Conservation (phyloP, 2,888 invertebrate species). For the Eristalis intricaria region DNA sequence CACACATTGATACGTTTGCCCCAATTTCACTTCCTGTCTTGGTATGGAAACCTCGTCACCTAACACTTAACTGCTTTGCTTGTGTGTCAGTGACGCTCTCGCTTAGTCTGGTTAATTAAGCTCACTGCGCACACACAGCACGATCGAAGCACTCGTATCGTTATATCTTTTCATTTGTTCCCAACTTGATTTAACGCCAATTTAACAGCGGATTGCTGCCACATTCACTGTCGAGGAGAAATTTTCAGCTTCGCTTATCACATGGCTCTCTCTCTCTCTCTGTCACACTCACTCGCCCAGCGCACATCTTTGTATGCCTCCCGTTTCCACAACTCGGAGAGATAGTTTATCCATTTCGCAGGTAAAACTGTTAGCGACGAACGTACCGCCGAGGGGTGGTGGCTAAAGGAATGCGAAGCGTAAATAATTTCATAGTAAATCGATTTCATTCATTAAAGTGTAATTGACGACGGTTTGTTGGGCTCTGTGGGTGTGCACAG, state of each 20-base stretch:
- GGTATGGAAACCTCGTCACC: background rate
- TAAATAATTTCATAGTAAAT: constrained; percentile 48
- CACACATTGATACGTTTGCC: background rate
- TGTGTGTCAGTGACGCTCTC: background rate
- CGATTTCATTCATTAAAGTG: constrained; percentile 61
- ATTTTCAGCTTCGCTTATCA: constrained; percentile 43
- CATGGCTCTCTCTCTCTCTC: background rate
- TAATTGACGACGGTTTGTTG: background rate
- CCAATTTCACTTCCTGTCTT: background rate
- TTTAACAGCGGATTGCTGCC: constrained; percentile 36
- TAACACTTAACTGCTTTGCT: background rate
- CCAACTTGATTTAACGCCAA: constrained; percentile 62
- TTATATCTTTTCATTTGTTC: constrained; percentile 6
- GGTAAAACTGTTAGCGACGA: constrained; percentile 8
- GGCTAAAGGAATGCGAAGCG: constrained; percentile 23
- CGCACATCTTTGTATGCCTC: background rate
- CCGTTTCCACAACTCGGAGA: constrained; percentile 7
- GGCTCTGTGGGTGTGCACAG: background rate
- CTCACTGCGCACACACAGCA: background rate
- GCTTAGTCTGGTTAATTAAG: background rate
- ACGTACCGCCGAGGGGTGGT: background rate
- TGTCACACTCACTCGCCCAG: background rate
- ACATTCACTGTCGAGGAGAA: constrained; percentile 28
- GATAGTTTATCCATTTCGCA: constrained; percentile 22
- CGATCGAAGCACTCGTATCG: background rate